Evolutionary conservation across 2,888 invertebrate genomes (phyloP), one percentile per base, ranked within the genome.

Genomic region (Neria commutata): DNA sequence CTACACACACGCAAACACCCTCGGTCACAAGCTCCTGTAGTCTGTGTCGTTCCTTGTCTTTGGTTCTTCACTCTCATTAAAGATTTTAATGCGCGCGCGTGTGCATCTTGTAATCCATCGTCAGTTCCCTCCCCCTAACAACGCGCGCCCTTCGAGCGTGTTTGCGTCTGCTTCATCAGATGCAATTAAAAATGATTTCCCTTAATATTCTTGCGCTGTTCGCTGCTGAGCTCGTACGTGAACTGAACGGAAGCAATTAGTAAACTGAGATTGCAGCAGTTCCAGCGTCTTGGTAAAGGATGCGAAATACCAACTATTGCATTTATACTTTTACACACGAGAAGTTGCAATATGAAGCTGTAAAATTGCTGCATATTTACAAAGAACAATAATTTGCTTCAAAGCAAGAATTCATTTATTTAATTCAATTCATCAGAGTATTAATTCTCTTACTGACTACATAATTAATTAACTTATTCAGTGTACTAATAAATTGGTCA

Each of bases 201-300:
- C 29, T 29, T 6, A 29, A 29, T 6, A n/a, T n/a, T n/a, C n/a
- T n/a, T n/a, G 29, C 29, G 6, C 29, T 6, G 29, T 29, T 11
- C 11, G 29, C 29, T 11, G 29, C 29, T 29, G 29, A 29, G 29
- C 29, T 29, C 11, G 6, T 11, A 6, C 29, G 29, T 45, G 42
- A 50, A 46, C 29, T 52, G 51, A 78, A 71, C 77, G 77, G 78
- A 77, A 77, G 73, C 77, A 78, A 78, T 77, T 78, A 76, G 78
- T 76, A 77, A 76, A 71, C 67, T 68, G 75, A 71, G 74, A 37
- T n/a, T 37, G 16, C 4, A 37, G 37, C 37, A 37, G 37, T n/a
- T 4, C 11, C 37, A 37, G n/a, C 37, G n/a, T n/a, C n/a, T n/a
- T n/a, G n/a, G n/a, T n/a, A n/a, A n/a, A n/a, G n/a, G n/a, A n/a